Evolutionary conservation across 2,797 vertebrate genomes (phyloP).

Genomic region (Gambusia yucatana): DNA sequence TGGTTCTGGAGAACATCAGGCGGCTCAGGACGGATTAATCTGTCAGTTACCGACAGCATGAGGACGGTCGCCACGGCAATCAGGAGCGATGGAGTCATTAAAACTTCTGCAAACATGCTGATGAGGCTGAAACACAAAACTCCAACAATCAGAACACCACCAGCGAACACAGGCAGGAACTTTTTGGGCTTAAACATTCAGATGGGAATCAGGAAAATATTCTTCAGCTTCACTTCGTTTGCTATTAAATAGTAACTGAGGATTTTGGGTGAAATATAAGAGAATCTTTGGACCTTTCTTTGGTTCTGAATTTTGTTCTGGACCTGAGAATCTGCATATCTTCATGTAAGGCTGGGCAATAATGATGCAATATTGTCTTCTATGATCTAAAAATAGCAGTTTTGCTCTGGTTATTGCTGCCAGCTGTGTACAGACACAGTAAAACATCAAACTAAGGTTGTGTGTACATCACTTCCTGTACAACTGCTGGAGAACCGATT

Average conservation of each 20-base stretch:
- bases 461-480: not conserved
- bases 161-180: not conserved
- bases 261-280: not conserved
- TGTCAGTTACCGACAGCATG: not conserved
- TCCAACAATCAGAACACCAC: not conserved
- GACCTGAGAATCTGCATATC: not conserved
- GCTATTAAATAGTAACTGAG: not conserved
- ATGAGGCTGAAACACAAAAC: not conserved
- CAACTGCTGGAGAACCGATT: not conserved
- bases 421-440: not conserved
- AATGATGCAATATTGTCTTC: not conserved
- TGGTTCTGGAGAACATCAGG: not conserved
- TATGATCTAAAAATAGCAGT: not conserved
- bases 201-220: not conserved
- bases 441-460: not conserved
- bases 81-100: not conserved
- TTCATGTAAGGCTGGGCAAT: not conserved
- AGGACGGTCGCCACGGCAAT: not conserved
- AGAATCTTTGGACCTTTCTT: not conserved
- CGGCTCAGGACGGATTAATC: conserved; percentile 1
- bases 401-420: not conserved
- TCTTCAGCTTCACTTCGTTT: not conserved
- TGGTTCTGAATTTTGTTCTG: not conserved
- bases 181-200: not conserved
- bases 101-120: conserved; percentile 3